phyloP scores from a whole-genome alignment of 2,888 invertebrate genomes.

The Drosophila phalerata region DNA sequence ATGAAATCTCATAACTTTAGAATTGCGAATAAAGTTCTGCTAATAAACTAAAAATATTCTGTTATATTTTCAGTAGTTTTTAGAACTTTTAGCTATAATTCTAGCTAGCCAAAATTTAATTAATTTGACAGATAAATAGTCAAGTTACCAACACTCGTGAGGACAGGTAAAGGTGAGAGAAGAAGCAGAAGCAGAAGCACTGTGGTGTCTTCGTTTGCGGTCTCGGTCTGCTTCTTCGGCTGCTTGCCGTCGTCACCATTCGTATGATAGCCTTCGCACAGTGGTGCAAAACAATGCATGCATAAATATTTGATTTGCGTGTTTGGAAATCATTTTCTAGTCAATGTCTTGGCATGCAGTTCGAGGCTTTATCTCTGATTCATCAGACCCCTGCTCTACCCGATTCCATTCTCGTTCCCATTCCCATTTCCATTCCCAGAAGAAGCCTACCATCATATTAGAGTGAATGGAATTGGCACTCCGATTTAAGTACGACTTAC shows the following conservation, averaged over 20 bases:
- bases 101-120: too few species aligned
- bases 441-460: constrained; percentile 37
- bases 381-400: constrained; percentile 54
- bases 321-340: constrained; percentile 84
- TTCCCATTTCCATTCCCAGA: constrained; percentile 47
- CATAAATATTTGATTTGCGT: constrained; percentile 82
- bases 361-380: constrained; percentile 83
- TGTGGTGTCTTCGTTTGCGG: constrained; percentile 54
- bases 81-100: too few species aligned
- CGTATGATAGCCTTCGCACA: constrained; percentile 66
- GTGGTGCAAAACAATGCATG: constrained; percentile 78
- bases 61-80: too few species aligned
- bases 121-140: too few species aligned
- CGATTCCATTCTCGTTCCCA: constrained; percentile 42
- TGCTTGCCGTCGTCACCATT: constrained; percentile 57
- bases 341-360: constrained; percentile 83
- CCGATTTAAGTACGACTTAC: constrained; percentile 87
- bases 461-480: constrained; percentile 50
- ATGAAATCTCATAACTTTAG: too few species aligned
- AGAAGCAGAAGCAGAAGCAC: background rate
- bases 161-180: too few species aligned
- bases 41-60: too few species aligned
- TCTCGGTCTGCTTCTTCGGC: constrained; percentile 80
- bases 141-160: too few species aligned
- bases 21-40: too few species aligned